A percentile compares a stretch with the other conserved stretches of the same genome.
Conservation (phyloP, 1,140 invertebrate species). For the Drosophila chauvacae region DNA sequence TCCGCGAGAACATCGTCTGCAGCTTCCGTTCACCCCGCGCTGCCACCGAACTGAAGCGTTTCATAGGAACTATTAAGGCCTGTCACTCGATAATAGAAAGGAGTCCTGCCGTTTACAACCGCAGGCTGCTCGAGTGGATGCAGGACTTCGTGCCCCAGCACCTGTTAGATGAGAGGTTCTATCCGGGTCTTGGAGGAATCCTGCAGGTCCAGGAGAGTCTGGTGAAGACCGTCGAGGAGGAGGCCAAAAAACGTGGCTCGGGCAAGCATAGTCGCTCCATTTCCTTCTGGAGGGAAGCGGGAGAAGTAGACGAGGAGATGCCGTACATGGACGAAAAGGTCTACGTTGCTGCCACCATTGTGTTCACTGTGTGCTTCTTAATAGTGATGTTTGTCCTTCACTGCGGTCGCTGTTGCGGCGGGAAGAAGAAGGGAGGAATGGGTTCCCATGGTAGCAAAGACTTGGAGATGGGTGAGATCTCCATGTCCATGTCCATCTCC, state of each 20-base stretch:
- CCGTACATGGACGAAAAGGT: neutral
- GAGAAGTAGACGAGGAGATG: fast-evolving
- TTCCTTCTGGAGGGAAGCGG: neutral
- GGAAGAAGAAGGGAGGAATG: neutral
- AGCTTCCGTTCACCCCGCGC: constrained; percentile 60
- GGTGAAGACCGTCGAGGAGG: neutral
- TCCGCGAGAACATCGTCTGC: constrained; percentile 61
- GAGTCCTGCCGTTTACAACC: constrained; percentile 49
- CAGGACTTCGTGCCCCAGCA: constrained; percentile 59
- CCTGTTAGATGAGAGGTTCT: constrained; percentile 70
- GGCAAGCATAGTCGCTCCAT: constrained; percentile 36
- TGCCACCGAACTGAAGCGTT: constrained; percentile 62
- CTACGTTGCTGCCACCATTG: constrained; percentile 32
- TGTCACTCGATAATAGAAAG: constrained; percentile 67
- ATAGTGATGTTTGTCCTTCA: constrained; percentile 40
- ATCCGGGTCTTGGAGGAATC: constrained; percentile 75
- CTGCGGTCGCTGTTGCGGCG: constrained; percentile 17
- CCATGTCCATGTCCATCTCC: neutral
- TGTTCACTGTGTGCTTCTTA: constrained; percentile 8
- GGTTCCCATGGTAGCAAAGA: neutral
- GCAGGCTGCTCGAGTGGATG: constrained; percentile 68
- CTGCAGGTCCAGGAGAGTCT: constrained; percentile 65
- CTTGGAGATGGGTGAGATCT: neutral
- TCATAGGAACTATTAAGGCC: constrained; percentile 54
- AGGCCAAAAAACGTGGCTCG: neutral